Evolutionary conservation across 2,113 vertebrate genomes (phyloP), one percentile per base, ranked within the genome.

Genomic region (Corvus hawaiiensis): DNA sequence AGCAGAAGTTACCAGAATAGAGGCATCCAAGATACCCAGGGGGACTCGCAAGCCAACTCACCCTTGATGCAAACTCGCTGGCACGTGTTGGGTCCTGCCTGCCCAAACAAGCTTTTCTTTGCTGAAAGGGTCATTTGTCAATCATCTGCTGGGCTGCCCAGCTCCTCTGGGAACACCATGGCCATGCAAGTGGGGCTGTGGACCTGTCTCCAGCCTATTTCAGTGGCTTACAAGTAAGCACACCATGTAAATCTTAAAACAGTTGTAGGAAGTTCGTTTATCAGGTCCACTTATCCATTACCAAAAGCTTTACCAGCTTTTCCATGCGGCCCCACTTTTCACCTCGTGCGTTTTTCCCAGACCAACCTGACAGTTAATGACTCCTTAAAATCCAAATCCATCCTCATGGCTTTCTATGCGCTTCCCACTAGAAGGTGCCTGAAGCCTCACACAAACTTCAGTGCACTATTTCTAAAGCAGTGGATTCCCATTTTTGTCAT

Each of bases 81-180:
- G 13, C 6, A 13, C 10, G 5, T 0, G 4, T 9, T 35, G 26
- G 13, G 35, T 30, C 35, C 52, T 30, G 39, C 35, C 35, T 35
- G 35, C 32, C 72, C 62, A 30, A 49, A 75, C 3, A 51, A 49
- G 43, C 32, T 58, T 43, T 59, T 59, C 26, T 35, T 51, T 35
- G 26, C 44, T 43, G 26, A 27, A 59, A 51, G 37, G 13, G 26
- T 51, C 3, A 0, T 21, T 49, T 32, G 44, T 51, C 24, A 21
- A 17, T 32, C 32, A 51, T 26, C 32, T 76, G 26, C 44, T 59
- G 37, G 62, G 21, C 62, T 39, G 58, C 43, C 43, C 58, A 80
- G 58, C 21, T 49, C 26, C 35, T 33, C 32, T 32, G 74, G 13
- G 35, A 80, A 48, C 21, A 37, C 26, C 44, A 32, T 1, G 9